Evolutionary conservation across 2,888 invertebrate genomes (phyloP).

Genomic region (Heliconius hortense): DNA sequence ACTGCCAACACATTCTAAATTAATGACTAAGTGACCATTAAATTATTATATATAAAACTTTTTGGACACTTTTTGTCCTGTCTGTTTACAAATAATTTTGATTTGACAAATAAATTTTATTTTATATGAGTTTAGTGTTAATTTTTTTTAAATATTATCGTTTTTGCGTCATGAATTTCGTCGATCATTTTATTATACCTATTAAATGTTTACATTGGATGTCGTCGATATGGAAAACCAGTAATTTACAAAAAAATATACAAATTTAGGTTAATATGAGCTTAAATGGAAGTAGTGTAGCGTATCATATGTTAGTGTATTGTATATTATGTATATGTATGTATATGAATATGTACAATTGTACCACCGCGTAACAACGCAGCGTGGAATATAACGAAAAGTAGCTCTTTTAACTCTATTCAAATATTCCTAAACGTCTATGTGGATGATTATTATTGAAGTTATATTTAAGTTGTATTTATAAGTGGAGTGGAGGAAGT

Average conservation of each 20-base stretch:
- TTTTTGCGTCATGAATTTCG: background rate
- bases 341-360: constrained; percentile 2
- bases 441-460: constrained; percentile 9
- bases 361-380: background rate
- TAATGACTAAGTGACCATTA: constrained; percentile 27
- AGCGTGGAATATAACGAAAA: constrained; percentile 1
- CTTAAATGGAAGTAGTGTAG: constrained; percentile 19
- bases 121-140: constrained; percentile 27
- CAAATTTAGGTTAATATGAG: constrained; percentile 23
- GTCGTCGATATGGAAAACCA: background rate
- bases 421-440: background rate
- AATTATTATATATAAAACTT: constrained; percentile 31
- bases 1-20: constrained; percentile 36
- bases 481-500: constrained; percentile 18
- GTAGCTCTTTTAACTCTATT: constrained; percentile 10
- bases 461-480: constrained; percentile 21
- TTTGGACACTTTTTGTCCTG: constrained; percentile 31
- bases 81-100: constrained; percentile 9
- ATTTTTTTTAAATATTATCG: constrained; percentile 22
- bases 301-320: constrained; percentile 12
- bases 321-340: constrained; percentile 15
- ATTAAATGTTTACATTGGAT: constrained; percentile 10
- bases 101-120: constrained; percentile 30
- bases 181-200: background rate
- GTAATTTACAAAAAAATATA: constrained; percentile 16